Evolutionary conservation across 2,113 vertebrate genomes (phyloP), one percentile per base, ranked within the genome.

Genomic region (Stegostoma tigrinum): DNA sequence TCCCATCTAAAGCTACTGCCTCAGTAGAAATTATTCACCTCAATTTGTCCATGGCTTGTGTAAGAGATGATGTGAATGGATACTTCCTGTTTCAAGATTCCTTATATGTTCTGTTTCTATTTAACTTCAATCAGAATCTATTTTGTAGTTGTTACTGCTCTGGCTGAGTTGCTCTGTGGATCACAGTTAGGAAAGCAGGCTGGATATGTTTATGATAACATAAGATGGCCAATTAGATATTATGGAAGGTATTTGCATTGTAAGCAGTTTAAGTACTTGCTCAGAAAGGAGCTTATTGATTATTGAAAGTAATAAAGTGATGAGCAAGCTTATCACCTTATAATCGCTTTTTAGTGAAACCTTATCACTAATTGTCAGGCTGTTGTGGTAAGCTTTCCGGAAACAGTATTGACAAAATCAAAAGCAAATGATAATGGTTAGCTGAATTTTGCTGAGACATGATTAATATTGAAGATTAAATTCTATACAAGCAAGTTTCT

Each of bases 301-400:
- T 48, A 89, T 61, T 30, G 52, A 61, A 61, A 89, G 34, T 61
- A 14, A 55, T 27, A 55, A 52, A 55, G 27, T 12, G 52, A 89
- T 89, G 86, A 89, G 52, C 30, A 34, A 89, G 5, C 48, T 89
- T 89, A 61, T 89, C 52, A 89, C 27, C 14, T 89, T 89, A 48
- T 27, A 89, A 89, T 61, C 17, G 86, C 86, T 61, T 48, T 89
- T 89, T 89, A 89, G 48, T 61, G 86, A 89, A 89, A 89, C 86
- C 52, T 89, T 89, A 89, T 52, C 52, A 89, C 55, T 89, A 27
- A 52, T 55, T 89, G 7, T 89, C 52, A 89, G 55, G 30, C 12
- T 30, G 27, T 89, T 89, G 86, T 34, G 52, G 27, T 17, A 61
- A 3, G 21, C 15, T 48, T 89, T 61, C 27, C 55, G 27, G 24